These are phyloP conservation scores for Xenentodon cancila DNA, from an alignment of 2,797 vertebrate species.

Conservation along the genomic window DNA sequence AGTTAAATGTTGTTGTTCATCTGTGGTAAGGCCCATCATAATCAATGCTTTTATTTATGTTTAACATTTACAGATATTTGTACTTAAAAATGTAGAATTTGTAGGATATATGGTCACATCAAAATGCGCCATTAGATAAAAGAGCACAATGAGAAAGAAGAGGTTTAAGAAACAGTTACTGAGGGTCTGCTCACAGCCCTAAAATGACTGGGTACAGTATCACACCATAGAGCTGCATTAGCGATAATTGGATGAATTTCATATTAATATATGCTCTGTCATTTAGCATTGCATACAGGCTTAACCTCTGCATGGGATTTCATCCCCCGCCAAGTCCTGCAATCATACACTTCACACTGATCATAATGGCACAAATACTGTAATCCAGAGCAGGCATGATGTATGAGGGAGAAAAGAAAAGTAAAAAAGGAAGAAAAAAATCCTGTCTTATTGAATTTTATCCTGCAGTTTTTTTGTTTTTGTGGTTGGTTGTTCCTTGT, in stretches of 20 bases:
- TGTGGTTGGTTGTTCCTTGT: too few relatives aligned
- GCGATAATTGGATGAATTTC: constrained; percentile 75
- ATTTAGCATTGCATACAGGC: constrained; percentile 72
- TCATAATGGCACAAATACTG: constrained; percentile 56
- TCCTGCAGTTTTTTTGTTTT: too few relatives aligned
- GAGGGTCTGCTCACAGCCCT: constrained; percentile 60
- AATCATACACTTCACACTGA: constrained; percentile 68
- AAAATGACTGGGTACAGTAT: constrained; percentile 68
- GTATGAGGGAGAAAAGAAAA: not conserved
- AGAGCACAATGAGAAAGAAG: constrained; percentile 16
- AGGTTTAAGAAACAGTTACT: constrained; percentile 21
- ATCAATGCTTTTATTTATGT: too few relatives aligned
- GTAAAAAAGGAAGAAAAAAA: not conserved
- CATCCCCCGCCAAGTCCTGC: constrained; percentile 68
- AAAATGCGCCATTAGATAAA: constrained; percentile 13
- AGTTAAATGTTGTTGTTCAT: too few relatives aligned
- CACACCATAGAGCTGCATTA: constrained; percentile 70
- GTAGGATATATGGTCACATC: too few relatives aligned
- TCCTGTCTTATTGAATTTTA: not conserved
- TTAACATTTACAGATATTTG: too few relatives aligned
- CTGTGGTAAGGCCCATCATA: too few relatives aligned
- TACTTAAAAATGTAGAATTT: too few relatives aligned
- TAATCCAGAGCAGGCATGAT: constrained; percentile 8
- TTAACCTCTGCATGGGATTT: constrained; percentile 74
- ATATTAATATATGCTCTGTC: constrained; percentile 77